Base-by-base conservation (phyloP, 2,888 invertebrate species). In the Drosophila mimetica region DNA sequence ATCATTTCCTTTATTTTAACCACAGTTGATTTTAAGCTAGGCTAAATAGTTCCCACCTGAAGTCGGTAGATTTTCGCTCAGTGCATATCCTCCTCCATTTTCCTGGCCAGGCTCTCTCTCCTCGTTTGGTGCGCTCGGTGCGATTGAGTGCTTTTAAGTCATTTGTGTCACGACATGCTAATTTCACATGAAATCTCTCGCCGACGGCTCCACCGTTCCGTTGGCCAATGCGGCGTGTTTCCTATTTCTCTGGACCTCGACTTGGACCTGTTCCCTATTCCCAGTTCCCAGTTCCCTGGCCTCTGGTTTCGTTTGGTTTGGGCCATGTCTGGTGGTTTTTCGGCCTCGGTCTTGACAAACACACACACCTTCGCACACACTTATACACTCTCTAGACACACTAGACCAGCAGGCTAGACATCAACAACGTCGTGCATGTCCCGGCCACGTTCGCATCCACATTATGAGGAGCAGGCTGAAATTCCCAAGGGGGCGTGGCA, bases 121-220 rank as follows among this genome's bases (percentile, higher is more conserved):
- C 48, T 37, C 50, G 39, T 22, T 44, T 28, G 34, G 76, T 61
- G 60, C 50, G 52, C 61, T 86, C 70, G 77, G 75, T 83, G 88
- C 88, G 89, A 85, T 85, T 85, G 89, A 85, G 89, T 85, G 85
- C 86, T 89, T 85, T 85, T 86, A 88, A 89, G 86, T 89, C 86
- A 88, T 88, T 89, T 89, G 86, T 89, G 86, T 89, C 89, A 86
- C 89, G 86, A 86, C 86, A 86, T 86, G 86, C 86, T 86, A 86
- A 89, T 86, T 86, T 89, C 89, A 85, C 89, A 86, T 89, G 89
- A 89, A 86, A 84, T 88, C 89, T 82, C 82, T 88, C 87, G 87
- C 85, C 86, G 89, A 71, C 81, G 71, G 79, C 88, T 63, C 32
- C 59, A 28, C 25, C 63, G 64, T 63, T 34, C 59, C 42, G 63